Percentiles rank a stretch among this genome's conserved stretches.
phyloP scores from a whole-genome alignment of 2,888 invertebrate genomes.

The Sphinx pinastri region DNA sequence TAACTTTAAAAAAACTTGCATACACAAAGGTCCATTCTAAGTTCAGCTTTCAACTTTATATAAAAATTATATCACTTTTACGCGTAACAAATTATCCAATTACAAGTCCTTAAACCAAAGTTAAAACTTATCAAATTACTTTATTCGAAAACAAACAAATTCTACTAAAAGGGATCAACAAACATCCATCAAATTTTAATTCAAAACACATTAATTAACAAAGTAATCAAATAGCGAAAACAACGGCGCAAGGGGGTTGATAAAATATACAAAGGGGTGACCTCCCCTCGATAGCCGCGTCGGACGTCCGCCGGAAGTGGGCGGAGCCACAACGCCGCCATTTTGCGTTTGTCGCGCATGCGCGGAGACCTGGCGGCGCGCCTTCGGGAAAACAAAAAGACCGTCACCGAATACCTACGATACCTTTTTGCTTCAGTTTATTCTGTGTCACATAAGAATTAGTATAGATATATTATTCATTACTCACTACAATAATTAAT shows the following conservation, averaged over 20 bases:
- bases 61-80: no score
- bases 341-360: constrained; percentile 62
- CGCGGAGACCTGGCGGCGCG: constrained; percentile 47
- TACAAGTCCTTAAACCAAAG: no score
- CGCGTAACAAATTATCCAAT: no score
- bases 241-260: constrained; percentile 33
- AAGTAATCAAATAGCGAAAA: constrained; percentile 34
- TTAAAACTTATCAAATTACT: background rate
- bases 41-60: no score
- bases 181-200: constrained; percentile 13
- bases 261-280: constrained; percentile 26
- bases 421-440: constrained; percentile 4
- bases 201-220: constrained; percentile 15
- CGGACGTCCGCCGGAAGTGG: constrained; percentile 78
- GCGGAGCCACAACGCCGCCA: constrained; percentile 68
- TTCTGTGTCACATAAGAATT: constrained; percentile 3
- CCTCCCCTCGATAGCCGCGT: constrained; percentile 31
- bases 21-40: no score
- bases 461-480: background rate
- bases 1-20: no score
- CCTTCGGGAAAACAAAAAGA: constrained; percentile 48
- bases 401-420: constrained; percentile 24
- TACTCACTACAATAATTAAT: background rate
- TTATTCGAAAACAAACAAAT: background rate
- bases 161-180: background rate